These are phyloP conservation scores for Beroe forskalii DNA, from an alignment of 37 sponge, comb jelly and placozoan genomes.

Conservation along the genomic window DNA sequence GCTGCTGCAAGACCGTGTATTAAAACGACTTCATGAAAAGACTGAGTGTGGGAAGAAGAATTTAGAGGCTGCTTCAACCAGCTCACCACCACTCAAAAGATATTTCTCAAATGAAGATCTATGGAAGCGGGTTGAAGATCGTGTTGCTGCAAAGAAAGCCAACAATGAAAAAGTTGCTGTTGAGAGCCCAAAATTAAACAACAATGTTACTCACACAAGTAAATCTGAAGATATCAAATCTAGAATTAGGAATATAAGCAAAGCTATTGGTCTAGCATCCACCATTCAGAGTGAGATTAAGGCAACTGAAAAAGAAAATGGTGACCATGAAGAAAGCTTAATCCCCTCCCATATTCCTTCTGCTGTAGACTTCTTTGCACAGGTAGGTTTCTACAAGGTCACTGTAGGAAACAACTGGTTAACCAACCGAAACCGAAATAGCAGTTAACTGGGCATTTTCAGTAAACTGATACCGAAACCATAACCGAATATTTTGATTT, in stretches of 20 bases:
- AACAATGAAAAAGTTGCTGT: neutral
- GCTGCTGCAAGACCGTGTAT: slow-evolving; percentile 4
- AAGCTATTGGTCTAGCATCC: slow-evolving; percentile 32
- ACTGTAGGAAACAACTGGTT: too few species aligned
- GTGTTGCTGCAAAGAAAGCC: slow-evolving; percentile 39
- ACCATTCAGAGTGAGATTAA: slow-evolving; percentile 13
- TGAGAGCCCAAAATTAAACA: neutral
- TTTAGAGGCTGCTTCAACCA: neutral
- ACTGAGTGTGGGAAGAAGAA: neutral
- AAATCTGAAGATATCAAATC: neutral
- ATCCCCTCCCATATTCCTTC: neutral
- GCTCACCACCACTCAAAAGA: neutral
- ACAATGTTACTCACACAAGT: neutral
- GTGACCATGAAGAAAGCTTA: neutral
- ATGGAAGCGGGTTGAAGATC: slow-evolving; percentile 8
- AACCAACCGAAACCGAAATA: too few species aligned
- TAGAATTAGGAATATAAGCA: slow-evolving; percentile 12
- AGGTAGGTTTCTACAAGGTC: neutral
- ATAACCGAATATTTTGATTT: too few species aligned
- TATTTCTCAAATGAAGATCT: slow-evolving; percentile 17
- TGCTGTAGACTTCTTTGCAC: neutral
- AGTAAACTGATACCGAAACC: too few species aligned
- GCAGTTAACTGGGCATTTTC: too few species aligned
- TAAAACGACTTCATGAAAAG: slow-evolving; percentile 20
- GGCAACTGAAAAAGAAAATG: neutral